These are phyloP conservation scores for Eremobia ochroleuca DNA, from an alignment of 2,888 invertebrate species.

Conservation along the genomic window DNA sequence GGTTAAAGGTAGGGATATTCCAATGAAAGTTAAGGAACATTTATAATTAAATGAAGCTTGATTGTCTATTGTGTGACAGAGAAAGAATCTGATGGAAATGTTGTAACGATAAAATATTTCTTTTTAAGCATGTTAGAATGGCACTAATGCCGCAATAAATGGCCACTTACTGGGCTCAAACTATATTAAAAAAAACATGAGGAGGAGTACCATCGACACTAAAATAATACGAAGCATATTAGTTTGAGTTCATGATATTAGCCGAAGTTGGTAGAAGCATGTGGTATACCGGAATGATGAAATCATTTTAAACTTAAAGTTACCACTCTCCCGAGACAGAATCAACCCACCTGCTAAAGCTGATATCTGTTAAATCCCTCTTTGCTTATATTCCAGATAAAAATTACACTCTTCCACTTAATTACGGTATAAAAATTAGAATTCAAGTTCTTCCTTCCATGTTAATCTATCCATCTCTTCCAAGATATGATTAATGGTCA, in stretches of 20 bases:
- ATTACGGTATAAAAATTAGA: conserved; percentile 36
- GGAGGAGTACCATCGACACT: background rate
- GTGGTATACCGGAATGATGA: background rate
- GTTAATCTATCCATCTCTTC: conserved; percentile 44
- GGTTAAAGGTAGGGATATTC: conserved; percentile 12
- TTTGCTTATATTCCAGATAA: background rate
- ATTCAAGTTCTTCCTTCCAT: conserved; percentile 42
- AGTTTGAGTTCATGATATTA: background rate
- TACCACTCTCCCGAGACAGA: background rate
- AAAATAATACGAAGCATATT: background rate
- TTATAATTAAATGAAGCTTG: conserved; percentile 8
- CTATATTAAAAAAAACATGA: background rate
- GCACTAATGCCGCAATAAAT: background rate
- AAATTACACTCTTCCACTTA: conserved; percentile 3
- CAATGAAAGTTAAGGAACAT: background rate
- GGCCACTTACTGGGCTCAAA: background rate
- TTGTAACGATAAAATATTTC: too few relatives aligned
- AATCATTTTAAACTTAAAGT: background rate
- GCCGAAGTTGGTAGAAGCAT: background rate
- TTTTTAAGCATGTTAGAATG: background rate
- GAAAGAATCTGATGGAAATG: background rate
- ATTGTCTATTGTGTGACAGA: background rate
- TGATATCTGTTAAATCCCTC: background rate
- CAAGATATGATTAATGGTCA: conserved; percentile 51
- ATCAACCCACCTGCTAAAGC: background rate